Evolutionary conservation across 1,140 invertebrate species (phyloP).

Genomic region (Dufourea novaeangliae): DNA sequence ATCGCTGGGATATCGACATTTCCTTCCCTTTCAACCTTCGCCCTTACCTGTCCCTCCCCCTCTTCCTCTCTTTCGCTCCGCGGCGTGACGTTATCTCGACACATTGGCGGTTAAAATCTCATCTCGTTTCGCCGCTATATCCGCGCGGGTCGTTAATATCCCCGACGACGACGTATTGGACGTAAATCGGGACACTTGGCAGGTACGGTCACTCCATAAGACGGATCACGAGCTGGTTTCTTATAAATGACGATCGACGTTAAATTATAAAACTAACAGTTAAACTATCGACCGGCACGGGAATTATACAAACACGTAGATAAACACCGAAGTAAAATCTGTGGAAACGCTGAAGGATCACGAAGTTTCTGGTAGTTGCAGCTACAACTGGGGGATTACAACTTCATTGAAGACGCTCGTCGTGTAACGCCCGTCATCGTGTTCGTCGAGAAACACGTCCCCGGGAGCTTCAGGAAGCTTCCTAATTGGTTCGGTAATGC

Average conservation of each 20-base stretch:
- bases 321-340: neutral
- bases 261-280: too few species aligned
- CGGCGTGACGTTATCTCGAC: neutral
- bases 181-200: neutral
- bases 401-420: neutral
- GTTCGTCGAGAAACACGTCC: too few species aligned
- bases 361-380: neutral
- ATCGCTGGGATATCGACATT: constrained; percentile 15
- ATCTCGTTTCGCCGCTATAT: neutral
- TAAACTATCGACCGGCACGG: neutral
- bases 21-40: constrained; percentile 2
- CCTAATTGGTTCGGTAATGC: neutral
- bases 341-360: neutral
- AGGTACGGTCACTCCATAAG: neutral
- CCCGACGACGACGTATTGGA: neutral
- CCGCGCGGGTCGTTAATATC: constrained; percentile 13
- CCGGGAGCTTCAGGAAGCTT: too few species aligned
- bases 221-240: neutral
- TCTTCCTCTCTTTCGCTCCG: neutral
- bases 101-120: constrained; percentile 14
- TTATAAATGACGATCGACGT: neutral
- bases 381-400: neutral
- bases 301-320: neutral
- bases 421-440: neutral
- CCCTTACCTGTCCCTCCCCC: neutral